phyloP scores from a whole-genome alignment of 1,140 invertebrate species.

The Rhagoletis zephyria region DNA sequence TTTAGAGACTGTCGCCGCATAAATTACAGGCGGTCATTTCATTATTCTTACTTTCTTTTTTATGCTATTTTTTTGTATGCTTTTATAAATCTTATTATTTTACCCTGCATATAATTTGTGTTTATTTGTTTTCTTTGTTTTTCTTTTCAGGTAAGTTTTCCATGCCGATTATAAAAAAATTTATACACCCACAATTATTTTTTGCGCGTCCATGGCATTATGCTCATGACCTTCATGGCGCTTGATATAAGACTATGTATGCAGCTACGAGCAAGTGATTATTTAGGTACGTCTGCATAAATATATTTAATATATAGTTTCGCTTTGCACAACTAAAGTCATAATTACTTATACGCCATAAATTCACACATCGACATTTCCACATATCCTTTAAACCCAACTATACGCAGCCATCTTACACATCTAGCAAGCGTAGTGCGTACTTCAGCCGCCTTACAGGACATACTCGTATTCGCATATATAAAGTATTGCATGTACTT shows the following conservation, averaged over 20 bases:
- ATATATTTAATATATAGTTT: no score
- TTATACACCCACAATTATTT: not conserved
- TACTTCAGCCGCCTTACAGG: not conserved
- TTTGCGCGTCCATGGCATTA: not conserved
- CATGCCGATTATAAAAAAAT: no score
- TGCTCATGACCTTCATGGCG: not conserved
- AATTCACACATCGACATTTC: not conserved
- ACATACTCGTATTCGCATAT: no score
- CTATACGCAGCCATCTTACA: not conserved
- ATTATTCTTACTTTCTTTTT: not conserved
- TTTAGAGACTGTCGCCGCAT: constrained; percentile 16
- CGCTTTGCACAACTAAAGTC: no score
- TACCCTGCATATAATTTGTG: not conserved
- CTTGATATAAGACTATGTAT: not conserved
- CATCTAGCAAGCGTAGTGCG: not conserved
- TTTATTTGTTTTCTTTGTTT: not conserved
- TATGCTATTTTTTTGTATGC: not conserved
- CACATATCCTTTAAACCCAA: not conserved
- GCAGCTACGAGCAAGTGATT: not conserved
- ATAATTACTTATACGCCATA: not conserved
- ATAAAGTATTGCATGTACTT: no score
- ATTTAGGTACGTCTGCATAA: no score
- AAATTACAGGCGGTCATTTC: not conserved
- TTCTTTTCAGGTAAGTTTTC: constrained; percentile 7
- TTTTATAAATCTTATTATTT: not conserved